A percentile compares a stretch with the other conserved stretches of the same genome.
These are phyloP conservation scores for Monochamus saltuarius DNA, from an alignment of 1,140 invertebrate genomes.

Conservation along the genomic window DNA sequence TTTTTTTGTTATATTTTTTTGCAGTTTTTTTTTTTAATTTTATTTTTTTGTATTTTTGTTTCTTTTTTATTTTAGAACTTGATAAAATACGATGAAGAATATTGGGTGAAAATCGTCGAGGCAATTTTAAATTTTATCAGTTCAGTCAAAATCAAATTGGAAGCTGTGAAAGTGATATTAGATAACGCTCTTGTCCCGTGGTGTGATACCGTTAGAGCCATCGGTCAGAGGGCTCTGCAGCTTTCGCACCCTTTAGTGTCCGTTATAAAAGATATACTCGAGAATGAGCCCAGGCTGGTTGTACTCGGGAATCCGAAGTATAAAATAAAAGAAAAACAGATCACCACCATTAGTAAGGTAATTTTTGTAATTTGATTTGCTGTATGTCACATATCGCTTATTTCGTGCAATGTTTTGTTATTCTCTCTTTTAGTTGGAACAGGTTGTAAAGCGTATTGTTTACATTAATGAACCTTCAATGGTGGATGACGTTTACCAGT, in stretches of 20 bases:
- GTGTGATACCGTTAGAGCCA: conserved; percentile 30
- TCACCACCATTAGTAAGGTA: neutral
- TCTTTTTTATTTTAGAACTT: conserved; percentile 30
- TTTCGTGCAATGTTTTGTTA: conserved; percentile 4
- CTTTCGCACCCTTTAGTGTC: conserved; percentile 24
- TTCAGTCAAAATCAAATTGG: conserved; percentile 27
- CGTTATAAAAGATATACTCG: conserved; percentile 27
- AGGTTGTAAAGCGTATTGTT: conserved; percentile 31
- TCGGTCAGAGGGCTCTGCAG: conserved; percentile 23
- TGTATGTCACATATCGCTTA: neutral
- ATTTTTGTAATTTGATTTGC: neutral
- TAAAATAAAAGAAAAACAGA: conserved; percentile 17
- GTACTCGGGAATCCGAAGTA: conserved; percentile 29
- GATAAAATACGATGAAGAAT: conserved; percentile 33
- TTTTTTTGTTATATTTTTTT: neutral
- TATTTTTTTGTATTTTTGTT: conserved; percentile 2
- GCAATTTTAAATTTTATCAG: conserved; percentile 32
- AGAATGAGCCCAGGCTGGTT: conserved; percentile 30
- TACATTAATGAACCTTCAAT: conserved; percentile 32
- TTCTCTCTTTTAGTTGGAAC: conserved; percentile 31
- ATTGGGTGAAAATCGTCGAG: conserved; percentile 29
- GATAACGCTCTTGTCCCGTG: conserved; percentile 33
- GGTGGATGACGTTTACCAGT: conserved; percentile 34
- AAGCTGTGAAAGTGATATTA: conserved; percentile 28
- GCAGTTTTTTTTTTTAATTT: neutral